phyloP scores from a whole-genome alignment of 2,888 invertebrate genomes.

The Idaea biselata region DNA sequence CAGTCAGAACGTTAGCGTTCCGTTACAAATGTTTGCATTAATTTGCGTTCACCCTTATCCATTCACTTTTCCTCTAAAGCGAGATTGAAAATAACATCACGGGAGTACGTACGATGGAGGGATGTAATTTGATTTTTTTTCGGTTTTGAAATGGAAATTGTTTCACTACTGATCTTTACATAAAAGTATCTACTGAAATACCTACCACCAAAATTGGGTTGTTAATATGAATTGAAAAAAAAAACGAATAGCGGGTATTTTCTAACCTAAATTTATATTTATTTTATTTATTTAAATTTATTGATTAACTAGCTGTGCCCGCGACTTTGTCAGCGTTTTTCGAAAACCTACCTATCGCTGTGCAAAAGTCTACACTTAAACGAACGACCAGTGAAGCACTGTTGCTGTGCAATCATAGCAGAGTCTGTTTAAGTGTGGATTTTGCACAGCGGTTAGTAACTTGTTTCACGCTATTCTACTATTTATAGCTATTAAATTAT shows the following conservation, averaged over 20 bases:
- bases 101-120: not conserved
- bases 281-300: too few relatives aligned
- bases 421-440: too few relatives aligned
- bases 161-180: not conserved
- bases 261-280: too few relatives aligned
- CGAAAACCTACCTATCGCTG: too few relatives aligned
- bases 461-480: too few relatives aligned
- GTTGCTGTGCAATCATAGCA: too few relatives aligned
- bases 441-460: too few relatives aligned
- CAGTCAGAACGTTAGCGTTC: not conserved
- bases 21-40: not conserved
- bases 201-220: not conserved
- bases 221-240: not conserved
- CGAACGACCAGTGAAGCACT: too few relatives aligned
- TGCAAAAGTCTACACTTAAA: too few relatives aligned
- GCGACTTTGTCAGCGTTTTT: too few relatives aligned
- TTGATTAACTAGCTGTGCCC: too few relatives aligned
- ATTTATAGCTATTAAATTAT: too few relatives aligned
- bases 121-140: not conserved
- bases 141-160: constrained; percentile 1
- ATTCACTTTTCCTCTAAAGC: constrained; percentile 6
- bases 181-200: not conserved
- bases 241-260: not conserved
- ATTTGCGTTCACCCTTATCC: not conserved
- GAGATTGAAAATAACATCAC: constrained; percentile 2